Percentiles rank a stretch among this genome's conserved stretches.
Evolutionary conservation across 2,797 vertebrate genomes (phyloP).

Genomic region (Smutsia gigantea): DNA sequence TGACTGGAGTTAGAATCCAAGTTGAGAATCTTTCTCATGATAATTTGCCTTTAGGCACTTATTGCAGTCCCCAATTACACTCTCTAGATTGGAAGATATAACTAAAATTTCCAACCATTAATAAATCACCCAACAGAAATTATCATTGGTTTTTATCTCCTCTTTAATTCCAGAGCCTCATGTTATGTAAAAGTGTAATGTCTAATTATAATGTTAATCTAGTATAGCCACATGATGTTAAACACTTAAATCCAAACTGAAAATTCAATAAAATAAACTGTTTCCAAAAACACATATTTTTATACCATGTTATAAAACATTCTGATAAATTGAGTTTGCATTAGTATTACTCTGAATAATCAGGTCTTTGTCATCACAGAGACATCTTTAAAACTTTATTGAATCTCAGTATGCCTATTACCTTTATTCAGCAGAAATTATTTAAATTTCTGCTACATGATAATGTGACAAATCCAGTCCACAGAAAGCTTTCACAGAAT

Average conservation of each 20-base stretch:
- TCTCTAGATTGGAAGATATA: neutral
- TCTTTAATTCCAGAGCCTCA: neutral
- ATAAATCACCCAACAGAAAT: neutral
- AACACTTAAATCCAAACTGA: neutral
- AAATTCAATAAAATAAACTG: constrained; percentile 5
- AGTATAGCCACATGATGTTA: neutral
- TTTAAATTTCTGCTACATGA: neutral
- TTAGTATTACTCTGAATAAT: neutral
- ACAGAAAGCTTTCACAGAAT: neutral
- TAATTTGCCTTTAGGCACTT: neutral
- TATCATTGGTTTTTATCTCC: neutral
- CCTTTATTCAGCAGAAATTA: neutral
- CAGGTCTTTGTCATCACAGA: neutral
- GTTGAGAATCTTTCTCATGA: neutral
- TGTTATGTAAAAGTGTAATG: neutral
- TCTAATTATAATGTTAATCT: neutral
- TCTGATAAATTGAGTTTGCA: neutral
- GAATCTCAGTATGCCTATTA: neutral
- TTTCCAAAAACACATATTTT: neutral
- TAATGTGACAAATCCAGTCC: neutral
- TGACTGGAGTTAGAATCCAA: neutral
- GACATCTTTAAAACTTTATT: neutral
- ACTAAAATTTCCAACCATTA: neutral
- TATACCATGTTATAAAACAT: neutral
- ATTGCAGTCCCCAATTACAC: neutral